Evolutionary conservation across 2,888 invertebrate species (phyloP).

Genomic region (Sinopyrophorus schimmeli): DNA sequence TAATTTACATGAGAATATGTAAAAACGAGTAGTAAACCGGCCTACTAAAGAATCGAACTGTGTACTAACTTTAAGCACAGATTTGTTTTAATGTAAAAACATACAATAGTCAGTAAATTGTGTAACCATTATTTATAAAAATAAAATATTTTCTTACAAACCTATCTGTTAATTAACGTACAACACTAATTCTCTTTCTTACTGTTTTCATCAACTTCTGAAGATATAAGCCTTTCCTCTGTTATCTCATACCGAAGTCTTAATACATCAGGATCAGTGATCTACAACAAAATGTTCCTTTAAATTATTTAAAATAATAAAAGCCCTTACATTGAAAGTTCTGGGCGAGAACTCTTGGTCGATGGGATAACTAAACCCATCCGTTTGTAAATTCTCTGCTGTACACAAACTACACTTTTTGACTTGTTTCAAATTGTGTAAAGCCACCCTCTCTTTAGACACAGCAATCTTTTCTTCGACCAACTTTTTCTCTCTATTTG

Average conservation of each 20-base stretch:
- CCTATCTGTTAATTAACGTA: too few relatives aligned
- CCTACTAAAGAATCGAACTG: conserved; percentile 38
- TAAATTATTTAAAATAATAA: conserved; percentile 5
- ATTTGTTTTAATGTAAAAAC: conserved; percentile 27
- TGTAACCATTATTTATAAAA: conserved; percentile 21
- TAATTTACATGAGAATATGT: conserved; percentile 14
- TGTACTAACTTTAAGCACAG: conserved; percentile 35
- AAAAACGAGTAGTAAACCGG: conserved; percentile 40
- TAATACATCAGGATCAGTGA: conserved; percentile 35
- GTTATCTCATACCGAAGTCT: conserved; percentile 34
- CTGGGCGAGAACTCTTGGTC: conserved; percentile 27
- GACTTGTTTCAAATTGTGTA: conserved; percentile 59
- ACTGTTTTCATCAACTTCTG: conserved; percentile 2
- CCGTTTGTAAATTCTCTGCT: conserved; percentile 34
- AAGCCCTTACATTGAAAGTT: conserved; percentile 19
- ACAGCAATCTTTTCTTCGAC: conserved; percentile 64
- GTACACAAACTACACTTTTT: conserved; percentile 50
- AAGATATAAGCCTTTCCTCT: conserved; percentile 17
- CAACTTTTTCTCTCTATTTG: conserved; percentile 62
- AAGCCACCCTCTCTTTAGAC: conserved; percentile 61
- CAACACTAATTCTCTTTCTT: too few relatives aligned
- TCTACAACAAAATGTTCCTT: conserved; percentile 21
- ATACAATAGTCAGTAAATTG: conserved; percentile 11
- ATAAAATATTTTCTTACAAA: conserved; percentile 17
- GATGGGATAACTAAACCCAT: conserved; percentile 1